Conservation (phyloP, 2,797 vertebrate species). For the Falco cherrug region DNA sequence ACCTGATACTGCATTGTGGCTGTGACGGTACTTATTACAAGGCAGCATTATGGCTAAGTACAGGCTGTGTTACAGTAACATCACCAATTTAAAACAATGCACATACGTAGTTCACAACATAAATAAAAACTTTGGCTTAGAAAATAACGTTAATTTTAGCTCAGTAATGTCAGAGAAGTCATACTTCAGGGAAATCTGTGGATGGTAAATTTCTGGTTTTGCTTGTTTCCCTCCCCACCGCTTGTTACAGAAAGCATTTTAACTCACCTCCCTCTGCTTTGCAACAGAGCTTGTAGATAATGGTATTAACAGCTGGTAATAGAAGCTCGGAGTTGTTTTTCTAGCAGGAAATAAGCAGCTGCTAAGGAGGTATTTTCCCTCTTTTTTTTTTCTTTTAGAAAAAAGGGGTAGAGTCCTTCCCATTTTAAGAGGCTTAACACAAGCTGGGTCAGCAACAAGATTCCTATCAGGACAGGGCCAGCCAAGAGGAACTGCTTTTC, state of each 20-base stretch:
- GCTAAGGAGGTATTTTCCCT: conserved; percentile 16
- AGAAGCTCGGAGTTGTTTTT: neutral
- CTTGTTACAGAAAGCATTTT: neutral
- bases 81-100: neutral
- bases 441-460: neutral
- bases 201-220: neutral
- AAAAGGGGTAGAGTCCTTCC: neutral
- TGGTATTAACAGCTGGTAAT: neutral
- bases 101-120: neutral
- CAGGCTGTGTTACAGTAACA: neutral
- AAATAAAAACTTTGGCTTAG: neutral
- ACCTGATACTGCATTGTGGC: neutral
- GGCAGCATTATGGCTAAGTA: neutral
- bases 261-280: neutral
- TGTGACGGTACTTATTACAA: neutral
- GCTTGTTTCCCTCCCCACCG: neutral
- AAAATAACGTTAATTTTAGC: neutral
- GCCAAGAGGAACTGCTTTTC: conserved; percentile 7
- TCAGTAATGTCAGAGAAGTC: neutral
- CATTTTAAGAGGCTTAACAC: neutral
- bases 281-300: neutral
- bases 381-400: too few species aligned
- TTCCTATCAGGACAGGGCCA: neutral
- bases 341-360: neutral
- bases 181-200: neutral